Evolutionary conservation across 2,888 invertebrate species (phyloP), one percentile per base, ranked within the genome.

Genomic region (Apodemia hepburni): DNA sequence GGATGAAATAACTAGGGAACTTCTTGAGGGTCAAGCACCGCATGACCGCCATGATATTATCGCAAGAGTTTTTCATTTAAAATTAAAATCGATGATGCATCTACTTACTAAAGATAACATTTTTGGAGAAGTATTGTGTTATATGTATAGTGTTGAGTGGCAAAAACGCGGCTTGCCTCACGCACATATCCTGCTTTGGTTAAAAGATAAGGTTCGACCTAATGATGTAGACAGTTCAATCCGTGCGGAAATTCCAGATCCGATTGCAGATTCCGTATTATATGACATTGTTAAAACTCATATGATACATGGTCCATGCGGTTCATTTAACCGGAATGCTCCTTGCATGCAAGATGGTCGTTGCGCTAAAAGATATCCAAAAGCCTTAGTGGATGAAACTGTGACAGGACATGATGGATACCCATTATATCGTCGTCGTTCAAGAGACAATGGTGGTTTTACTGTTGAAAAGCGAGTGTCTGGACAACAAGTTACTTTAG

Each of bases 21-120:
- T 69, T 12, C 42, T 68, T n/a, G 57, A 64, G 9, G 66, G 65
- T 0, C 65, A 72, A 69, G 69, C 59, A 8, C 22, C 75, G 33
- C 65, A n/a, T 17, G 71, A 76, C 67, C 64, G 76, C 22, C 75
- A 77, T 64, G 76, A 79, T 65, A 62, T 79, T 18, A 65, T 70
- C 38, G 72, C 75, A 22, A 66, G 72, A 60, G 66, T 73, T 9
- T 73, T 76, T 69, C 63, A 63, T 58, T 62, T 71, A 65, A 74
- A 74, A 68, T 68, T 74, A 12, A 66, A 71, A 67, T 69, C 68
- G 29, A 58, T 73, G 8, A 61, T 74, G 1, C 49, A 35, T 65
- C 51, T 71, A n/a, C 33, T 73, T 61, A 70, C 62, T 2, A 74
- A 75, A 69, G 69, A 65, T 17, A 62, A 64, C 27, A 60, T 73